A percentile compares a stretch with the other conserved stretches of the same genome.
phyloP scores from a whole-genome alignment of 2,797 vertebrate genomes.

The Scarus forsteni region DNA sequence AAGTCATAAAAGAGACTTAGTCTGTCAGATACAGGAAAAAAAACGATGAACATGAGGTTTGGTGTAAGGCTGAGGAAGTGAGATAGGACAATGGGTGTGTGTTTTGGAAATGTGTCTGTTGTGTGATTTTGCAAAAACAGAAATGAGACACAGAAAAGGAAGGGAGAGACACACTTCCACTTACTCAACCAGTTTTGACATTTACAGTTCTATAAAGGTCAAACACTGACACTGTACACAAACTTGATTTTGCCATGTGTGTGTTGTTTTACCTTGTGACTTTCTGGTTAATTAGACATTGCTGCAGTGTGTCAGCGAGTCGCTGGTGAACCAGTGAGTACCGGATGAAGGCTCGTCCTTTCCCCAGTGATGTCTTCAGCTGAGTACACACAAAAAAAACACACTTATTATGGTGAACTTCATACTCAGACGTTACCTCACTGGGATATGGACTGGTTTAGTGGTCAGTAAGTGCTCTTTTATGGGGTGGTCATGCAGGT shows the following conservation, averaged over 20 bases:
- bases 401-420: not conserved
- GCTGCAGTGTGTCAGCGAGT: slow-evolving; percentile 95
- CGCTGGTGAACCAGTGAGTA: slow-evolving; percentile 96
- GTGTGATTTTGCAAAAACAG: slow-evolving; percentile 36
- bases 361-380: slow-evolving; percentile 96
- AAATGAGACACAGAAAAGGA: slow-evolving; percentile 59
- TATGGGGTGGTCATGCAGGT: not conserved
- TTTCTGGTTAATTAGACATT: slow-evolving; percentile 94
- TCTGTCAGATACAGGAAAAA: not conserved
- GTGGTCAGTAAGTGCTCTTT: not conserved
- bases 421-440: slow-evolving; percentile 6
- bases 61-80: slow-evolving; percentile 34
- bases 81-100: not conserved
- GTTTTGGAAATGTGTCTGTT: not conserved
- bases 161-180: slow-evolving; percentile 45
- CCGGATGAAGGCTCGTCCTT: slow-evolving; percentile 94
- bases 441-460: not conserved
- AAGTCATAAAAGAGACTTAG: not conserved
- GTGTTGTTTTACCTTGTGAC: slow-evolving; percentile 88
- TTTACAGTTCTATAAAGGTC: too few species aligned
- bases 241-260: not conserved
- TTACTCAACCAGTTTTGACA: not conserved
- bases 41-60: not conserved
- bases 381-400: slow-evolving; percentile 67
- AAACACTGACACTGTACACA: too few species aligned